Percentiles rank a stretch among this genome's conserved stretches.
Conservation (phyloP, 2,113 vertebrate species). For the Pelodiscus sinensis region DNA sequence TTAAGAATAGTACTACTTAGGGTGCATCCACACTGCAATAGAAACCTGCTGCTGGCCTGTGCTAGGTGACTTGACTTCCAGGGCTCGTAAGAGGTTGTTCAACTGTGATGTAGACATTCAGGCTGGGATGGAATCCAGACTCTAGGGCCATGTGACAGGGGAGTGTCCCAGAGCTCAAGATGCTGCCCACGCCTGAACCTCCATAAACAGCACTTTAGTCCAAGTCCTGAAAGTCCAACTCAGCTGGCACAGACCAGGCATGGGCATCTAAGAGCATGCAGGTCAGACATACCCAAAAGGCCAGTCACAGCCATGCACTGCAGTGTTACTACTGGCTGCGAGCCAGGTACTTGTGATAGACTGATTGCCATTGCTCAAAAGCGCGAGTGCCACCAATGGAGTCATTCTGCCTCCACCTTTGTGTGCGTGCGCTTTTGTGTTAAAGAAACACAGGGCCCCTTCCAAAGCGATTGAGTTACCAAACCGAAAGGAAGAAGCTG, state of each 20-base stretch:
- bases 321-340: constrained; percentile 26
- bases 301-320: constrained; percentile 1
- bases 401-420: constrained; percentile 41
- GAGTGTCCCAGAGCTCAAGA: background rate
- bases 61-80: background rate
- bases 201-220: background rate
- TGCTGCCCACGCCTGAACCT: background rate
- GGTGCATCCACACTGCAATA: background rate
- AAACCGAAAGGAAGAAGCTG: background rate
- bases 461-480: constrained; percentile 6
- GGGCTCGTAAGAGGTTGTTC: background rate
- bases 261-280: background rate
- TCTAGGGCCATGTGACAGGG: background rate
- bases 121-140: background rate
- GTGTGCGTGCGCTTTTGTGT: constrained; percentile 41
- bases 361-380: constrained; percentile 33
- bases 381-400: constrained; percentile 55
- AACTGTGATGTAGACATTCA: background rate
- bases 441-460: constrained; percentile 9
- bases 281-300: background rate
- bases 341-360: constrained; percentile 52
- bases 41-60: background rate
- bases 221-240: background rate
- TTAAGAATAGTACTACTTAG: background rate
- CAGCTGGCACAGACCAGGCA: background rate